phyloP scores from a whole-genome alignment of 2,113 vertebrate species.

The Acrocephalus arundinaceus region DNA sequence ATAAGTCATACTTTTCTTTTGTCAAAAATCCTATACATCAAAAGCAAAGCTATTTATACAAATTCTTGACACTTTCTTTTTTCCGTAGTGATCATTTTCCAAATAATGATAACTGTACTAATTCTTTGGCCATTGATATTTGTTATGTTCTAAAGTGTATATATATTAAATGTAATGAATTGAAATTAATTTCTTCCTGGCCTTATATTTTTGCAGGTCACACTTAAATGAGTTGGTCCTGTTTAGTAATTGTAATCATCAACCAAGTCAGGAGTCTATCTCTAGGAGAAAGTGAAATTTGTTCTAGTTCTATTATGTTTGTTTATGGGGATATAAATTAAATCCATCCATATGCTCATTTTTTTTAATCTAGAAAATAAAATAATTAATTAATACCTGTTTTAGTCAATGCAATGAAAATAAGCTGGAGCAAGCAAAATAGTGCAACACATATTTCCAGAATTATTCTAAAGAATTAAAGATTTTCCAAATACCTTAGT shows the following conservation, averaged over 20 bases:
- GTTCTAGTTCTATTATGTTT: background rate
- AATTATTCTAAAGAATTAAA: background rate
- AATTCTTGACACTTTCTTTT: background rate
- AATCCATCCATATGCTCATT: background rate
- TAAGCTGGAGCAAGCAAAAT: background rate
- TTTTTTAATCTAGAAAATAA: background rate
- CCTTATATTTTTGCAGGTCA: background rate
- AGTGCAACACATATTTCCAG: background rate
- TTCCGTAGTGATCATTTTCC: background rate
- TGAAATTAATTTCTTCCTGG: background rate
- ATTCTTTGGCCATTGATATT: background rate
- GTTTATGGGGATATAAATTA: background rate
- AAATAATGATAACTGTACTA: background rate
- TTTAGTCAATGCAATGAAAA: background rate
- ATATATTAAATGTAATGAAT: background rate
- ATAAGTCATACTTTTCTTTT: background rate
- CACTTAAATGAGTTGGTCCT: background rate
- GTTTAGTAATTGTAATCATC: background rate
- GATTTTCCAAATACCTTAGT: background rate
- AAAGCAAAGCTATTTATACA: background rate
- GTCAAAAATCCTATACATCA: background rate
- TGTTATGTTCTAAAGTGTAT: background rate
- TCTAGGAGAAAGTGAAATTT: background rate
- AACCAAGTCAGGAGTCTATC: background rate
- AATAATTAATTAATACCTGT: fast-evolving